Evolutionary conservation across 2,113 vertebrate genomes (phyloP), one percentile per base, ranked within the genome.

Genomic region (Haliaeetus leucogaster): DNA sequence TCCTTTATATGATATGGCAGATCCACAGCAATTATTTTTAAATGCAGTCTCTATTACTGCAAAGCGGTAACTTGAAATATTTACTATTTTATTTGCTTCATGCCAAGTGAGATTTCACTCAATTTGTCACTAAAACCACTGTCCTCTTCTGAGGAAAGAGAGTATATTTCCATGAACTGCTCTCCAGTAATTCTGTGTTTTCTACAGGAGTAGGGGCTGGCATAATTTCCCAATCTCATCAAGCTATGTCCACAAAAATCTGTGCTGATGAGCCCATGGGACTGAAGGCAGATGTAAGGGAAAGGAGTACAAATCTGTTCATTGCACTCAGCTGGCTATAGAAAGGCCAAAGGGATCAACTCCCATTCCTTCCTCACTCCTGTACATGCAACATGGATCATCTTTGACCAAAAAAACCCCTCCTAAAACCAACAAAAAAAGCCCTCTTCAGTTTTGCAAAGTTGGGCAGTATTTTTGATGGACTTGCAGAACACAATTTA

Each of bases 21-120:
- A 97, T 96, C 97, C 95, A 97, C 94, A 93, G 85, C 95, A 97
- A 97, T 97, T 97, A 96, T 74, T 97, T 97, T 92, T 94, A 86
- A 63, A 81, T 93, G 92, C 86, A 86, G 95, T 91, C 93, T 97
- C 91, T 96, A 80, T 97, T 94, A 77, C 86, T 61, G 81, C 82
- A 95, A 94, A 97, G 93, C 4, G 2, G 82, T 93, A 85, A 90
- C 92, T 88, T 93, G 88, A 97, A 98, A 97, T 95, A 97, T 95
- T 93, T 96, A 95, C 85, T 93, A 22, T 93, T 97, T 97, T 97
- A 95, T 97, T 97, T 97, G 66, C 93, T 95, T 97, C 85, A 93
- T 85, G 93, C 93, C 93, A 90, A 97, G 90, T 92, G 91, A 95
- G 89, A 80, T 98, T 95, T 97, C 96, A 97, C 94, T 98, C 96